Percentiles rank a stretch among this genome's conserved stretches.
Conservation (phyloP, 2,113 vertebrate genomes). For the Oncorhynchus gorbuscha region DNA sequence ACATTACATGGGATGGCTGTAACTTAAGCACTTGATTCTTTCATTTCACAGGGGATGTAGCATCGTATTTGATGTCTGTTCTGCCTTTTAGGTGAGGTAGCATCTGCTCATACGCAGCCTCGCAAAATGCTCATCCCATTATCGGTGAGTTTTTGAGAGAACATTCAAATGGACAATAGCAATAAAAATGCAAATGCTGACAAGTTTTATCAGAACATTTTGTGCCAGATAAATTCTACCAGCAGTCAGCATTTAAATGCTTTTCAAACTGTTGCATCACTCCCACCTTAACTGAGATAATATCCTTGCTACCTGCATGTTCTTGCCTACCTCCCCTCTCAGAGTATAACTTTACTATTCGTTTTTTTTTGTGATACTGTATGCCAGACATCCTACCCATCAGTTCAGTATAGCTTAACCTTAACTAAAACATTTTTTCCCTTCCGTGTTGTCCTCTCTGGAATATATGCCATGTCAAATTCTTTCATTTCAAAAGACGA, state of each 20-base stretch:
- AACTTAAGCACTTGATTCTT: not conserved
- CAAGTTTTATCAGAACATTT: slow-evolving; percentile 38
- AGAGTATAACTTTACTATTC: slow-evolving; percentile 13
- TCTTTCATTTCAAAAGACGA: slow-evolving; percentile 47
- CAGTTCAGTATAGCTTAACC: slow-evolving; percentile 4
- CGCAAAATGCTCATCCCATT: slow-evolving; percentile 9
- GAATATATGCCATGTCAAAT: slow-evolving; percentile 65
- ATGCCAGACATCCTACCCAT: not conserved
- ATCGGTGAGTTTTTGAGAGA: slow-evolving; percentile 12
- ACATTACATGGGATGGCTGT: slow-evolving; percentile 14
- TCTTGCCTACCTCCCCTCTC: not conserved
- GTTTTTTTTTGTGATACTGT: slow-evolving; percentile 19
- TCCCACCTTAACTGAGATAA: slow-evolving; percentile 36
- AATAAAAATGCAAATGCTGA: slow-evolving; percentile 68
- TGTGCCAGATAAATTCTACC: slow-evolving; percentile 38
- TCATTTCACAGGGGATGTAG: not conserved
- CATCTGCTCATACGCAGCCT: slow-evolving; percentile 7
- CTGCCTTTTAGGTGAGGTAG: slow-evolving; percentile 1
- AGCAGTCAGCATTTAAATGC: slow-evolving; percentile 44
- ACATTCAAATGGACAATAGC: slow-evolving; percentile 52
- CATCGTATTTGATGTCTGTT: not conserved
- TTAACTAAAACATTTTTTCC: slow-evolving; percentile 30
- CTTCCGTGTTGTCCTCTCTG: slow-evolving; percentile 33
- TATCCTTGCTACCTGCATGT: slow-evolving; percentile 12
- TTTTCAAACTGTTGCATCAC: slow-evolving; percentile 41